Evolutionary conservation across 2,797 vertebrate species (phyloP), one percentile per base, ranked within the genome.

Genomic region (Yasuhikotakia modesta): DNA sequence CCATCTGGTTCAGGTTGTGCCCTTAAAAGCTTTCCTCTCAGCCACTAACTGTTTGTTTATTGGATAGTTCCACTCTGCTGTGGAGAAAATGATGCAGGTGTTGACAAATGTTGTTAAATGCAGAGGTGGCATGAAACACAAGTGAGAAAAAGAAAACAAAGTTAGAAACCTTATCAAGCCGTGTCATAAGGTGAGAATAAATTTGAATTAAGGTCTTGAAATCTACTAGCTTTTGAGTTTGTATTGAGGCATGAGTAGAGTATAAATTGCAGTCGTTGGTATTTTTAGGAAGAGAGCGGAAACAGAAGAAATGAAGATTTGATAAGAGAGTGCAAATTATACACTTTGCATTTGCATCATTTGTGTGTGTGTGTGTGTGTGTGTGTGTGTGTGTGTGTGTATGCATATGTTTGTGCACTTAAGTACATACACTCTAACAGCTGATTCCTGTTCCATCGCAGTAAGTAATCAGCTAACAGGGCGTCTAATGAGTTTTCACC

Each of bases 1-100:
- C 52, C 82, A 85, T 83, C 80, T 84, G 81, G 67, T 76, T 85
- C 76, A 70, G 46, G 53, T 76, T 78, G 68, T 55, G 64, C 53
- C 53, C 53, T 66, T 77, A 43, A 50, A 60, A 58, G 24, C 46
- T 70, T 67, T 57, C 45, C 52, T 79, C 61, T 69, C 75, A 57
- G 68, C 55, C 6, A 52, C 48, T 11, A 14, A 10, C 17, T 39
- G 39, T 55, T 14, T 76, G 76, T 76, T 72, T 70, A 45, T 35
- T 30, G 43, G 52, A 17, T 74, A 74, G 68, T 72, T 80, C 70
- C 45, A 71, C 71, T 57, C n/a, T 30, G 45, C 50, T 17, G 48
- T 69, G 79, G 67, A 72, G 69, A 76, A 70, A 27, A 79, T 50
- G 43, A 79, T 68, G 39, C 73, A 75, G 65, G 68, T 83, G 73